Conservation (phyloP, 2,113 vertebrate genomes). For the Hippocampus zosterae region DNA sequence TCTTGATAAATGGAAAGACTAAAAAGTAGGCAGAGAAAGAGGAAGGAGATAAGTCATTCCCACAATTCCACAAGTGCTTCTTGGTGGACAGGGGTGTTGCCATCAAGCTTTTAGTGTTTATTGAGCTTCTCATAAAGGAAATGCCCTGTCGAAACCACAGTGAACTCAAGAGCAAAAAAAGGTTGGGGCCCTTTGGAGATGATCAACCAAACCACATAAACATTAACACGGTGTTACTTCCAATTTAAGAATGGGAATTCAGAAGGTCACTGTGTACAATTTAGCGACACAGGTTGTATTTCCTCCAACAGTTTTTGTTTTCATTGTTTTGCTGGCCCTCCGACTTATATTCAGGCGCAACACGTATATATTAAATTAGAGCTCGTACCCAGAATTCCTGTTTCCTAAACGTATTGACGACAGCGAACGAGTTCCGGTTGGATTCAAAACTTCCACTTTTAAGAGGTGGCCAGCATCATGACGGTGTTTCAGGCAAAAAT, state of each 20-base stretch:
- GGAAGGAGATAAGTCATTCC: constrained; percentile 37
- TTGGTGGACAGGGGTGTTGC: constrained; percentile 33
- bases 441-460: no score
- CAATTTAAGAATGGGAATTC: constrained; percentile 4
- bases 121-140: constrained; percentile 35
- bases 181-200: constrained; percentile 4
- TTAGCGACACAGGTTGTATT: background rate
- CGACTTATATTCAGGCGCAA: no score
- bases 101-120: constrained; percentile 33
- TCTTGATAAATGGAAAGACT: constrained; percentile 16
- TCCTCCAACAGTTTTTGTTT: no score
- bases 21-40: constrained; percentile 18
- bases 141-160: constrained; percentile 33
- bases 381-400: no score
- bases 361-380: no score
- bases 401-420: no score
- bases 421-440: no score
- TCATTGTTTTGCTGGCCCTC: no score
- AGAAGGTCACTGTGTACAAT: constrained; percentile 12
- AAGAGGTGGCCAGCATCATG: no score
- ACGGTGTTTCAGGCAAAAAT: no score
- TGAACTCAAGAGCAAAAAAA: constrained; percentile 18
- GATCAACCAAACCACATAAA: constrained; percentile 2
- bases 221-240: constrained; percentile 8
- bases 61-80: constrained; percentile 56